Evolutionary conservation across 2,113 vertebrate genomes (phyloP).

Genomic region (Psammodynastes pulverulentus): DNA sequence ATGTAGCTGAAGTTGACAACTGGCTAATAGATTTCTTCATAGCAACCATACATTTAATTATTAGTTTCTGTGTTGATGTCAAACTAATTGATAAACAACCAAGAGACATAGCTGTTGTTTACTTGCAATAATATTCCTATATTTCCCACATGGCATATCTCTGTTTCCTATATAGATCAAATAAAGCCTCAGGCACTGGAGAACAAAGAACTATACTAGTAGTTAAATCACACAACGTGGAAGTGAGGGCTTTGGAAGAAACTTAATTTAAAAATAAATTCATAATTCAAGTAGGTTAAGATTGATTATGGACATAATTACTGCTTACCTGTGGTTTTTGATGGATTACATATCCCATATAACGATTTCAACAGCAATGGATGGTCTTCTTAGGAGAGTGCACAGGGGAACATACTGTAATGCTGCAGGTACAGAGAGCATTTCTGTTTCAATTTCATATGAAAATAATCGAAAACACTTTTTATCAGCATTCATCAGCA

Average conservation of each 20-base stretch:
- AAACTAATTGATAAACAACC: not conserved
- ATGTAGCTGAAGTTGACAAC: not conserved
- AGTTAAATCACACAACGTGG: not conserved
- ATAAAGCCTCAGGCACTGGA: not conserved
- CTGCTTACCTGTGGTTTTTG: not conserved
- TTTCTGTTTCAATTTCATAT: constrained; percentile 6
- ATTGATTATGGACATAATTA: not conserved
- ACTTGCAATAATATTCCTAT: not conserved
- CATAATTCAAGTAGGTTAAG: not conserved
- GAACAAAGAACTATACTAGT: not conserved
- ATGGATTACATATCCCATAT: not conserved
- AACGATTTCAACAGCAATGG: not conserved
- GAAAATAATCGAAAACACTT: constrained; percentile 7
- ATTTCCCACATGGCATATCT: not conserved
- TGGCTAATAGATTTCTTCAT: not conserved
- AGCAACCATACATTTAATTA: not conserved
- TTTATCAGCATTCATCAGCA: constrained; percentile 21
- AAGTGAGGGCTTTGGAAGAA: not conserved
- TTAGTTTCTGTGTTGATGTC: not conserved
- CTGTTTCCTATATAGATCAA: not conserved
- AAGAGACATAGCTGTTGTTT: not conserved
- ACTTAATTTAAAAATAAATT: not conserved
- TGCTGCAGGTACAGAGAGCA: not conserved
- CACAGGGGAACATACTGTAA: not conserved
- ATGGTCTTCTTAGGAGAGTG: not conserved